Base-by-base conservation (phyloP, 2,888 invertebrate genomes). In the Melangyna quadrimaculata region DNA sequence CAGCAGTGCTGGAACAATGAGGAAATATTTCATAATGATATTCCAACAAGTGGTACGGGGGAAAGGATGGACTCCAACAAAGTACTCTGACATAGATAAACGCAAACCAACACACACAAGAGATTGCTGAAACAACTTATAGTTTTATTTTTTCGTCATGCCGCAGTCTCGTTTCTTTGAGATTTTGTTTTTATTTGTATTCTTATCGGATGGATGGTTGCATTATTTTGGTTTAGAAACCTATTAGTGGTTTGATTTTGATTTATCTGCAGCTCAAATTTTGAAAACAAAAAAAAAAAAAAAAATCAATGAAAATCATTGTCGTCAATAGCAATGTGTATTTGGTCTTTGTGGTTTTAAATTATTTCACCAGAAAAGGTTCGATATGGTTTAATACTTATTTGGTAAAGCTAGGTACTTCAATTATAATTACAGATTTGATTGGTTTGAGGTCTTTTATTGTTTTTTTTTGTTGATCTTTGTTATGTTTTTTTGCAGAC, bases 11-110 rank as follows among this genome's bases (percentile, higher is more conserved):
- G 51, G 67, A 71, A 77, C 77, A 80, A 80, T 77, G 80, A 78
- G 86, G 77, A 81, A 81, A 86, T 43, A 86, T 81, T 86, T 86
- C 81, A 70, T 81, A 86, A 86, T 77, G 77, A 63, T 79, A 84
- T 73, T 78, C 72, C 67, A 74, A 63, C 67, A 72, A 40, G 37
- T 37, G 61, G 24, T 9, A 4, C 0, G 12, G 48, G n/a, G 29
- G 48, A n/a, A n/a, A n/a, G 45, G 32, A 53, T 51, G 61, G 45
- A 48, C 55, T 57, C 51, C 17, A 78, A 35, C 73, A 63, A 78
- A 57, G 48, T 53, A 74, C 78, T 78, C 57, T 83, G 78, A 73
- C 82, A 83, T 51, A 70, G 69, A 81, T 77, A 74, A 65, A 17
- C 24, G 7, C 32, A 24, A 43, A 14, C 53, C 24, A 9, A 45